Evolutionary conservation across 2,888 invertebrate species (phyloP), one percentile per base, ranked within the genome.

Genomic region (Leptinotarsa peninsularis): DNA sequence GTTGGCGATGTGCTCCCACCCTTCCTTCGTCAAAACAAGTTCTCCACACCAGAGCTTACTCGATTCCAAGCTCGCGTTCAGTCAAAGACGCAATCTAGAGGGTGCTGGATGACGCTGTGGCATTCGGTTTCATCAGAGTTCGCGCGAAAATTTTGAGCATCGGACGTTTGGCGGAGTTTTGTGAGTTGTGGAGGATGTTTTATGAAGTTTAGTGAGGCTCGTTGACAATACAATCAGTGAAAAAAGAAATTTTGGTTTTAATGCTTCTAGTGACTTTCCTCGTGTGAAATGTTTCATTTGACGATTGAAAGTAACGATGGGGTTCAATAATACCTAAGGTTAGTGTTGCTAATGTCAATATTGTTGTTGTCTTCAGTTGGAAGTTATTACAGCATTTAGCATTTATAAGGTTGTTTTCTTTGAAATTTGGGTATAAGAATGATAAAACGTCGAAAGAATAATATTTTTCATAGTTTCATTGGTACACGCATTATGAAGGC

Each of bases 1-100:
- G 75, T 75, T 60, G 78, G 75, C 78, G 67, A 70, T 71, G 73
- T 56, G 71, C 75, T 72, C 76, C 76, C 76, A 71, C 74, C 76
- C 70, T 63, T 43, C 71, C 52, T 43, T 72, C 60, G 17, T 60
- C 21, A 50, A 67, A 66, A 75, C 72, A 69, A 72, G 69, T 75
- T 75, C 72, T 72, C 63, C 58, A 66, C 75, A 66, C 69, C 69
- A 15, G 74, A 74, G 74, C 74, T 74, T 74, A 72, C 75, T 69
- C 69, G 72, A 60, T 73, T 33, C 73, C 63, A 70, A 73, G 76
- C 69, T 73, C 52, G 73, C 76, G 60, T 70, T 76, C 73, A 76
- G 76, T 76, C 73, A 67, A 72, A 76, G 71, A 67, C 76, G 73
- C 33, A 33, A 49, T 43, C 33, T 63, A 63, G 63, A 63, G 63